Conservation (phyloP, 1,140 invertebrate genomes). For the Carposina sasakii region DNA sequence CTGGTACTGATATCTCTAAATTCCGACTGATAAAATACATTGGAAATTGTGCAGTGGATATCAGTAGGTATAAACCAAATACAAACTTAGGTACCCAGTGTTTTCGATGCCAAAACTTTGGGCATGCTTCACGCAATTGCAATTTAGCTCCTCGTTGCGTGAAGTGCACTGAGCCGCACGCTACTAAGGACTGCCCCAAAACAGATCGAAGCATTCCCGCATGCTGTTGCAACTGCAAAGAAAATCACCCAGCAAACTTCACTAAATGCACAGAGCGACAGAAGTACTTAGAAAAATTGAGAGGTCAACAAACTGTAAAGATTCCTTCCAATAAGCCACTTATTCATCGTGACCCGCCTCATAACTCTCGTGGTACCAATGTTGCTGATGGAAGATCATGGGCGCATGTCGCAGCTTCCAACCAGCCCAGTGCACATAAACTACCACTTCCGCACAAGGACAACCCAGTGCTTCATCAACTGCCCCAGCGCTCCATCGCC, state of each 20-base stretch:
- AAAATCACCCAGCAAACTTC: slow-evolving; percentile 18
- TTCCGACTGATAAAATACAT: slow-evolving; percentile 1
- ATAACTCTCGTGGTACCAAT: too few species aligned
- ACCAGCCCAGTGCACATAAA: too few species aligned
- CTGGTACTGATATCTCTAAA: not conserved
- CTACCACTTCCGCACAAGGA: too few species aligned
- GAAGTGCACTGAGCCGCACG: slow-evolving; percentile 20
- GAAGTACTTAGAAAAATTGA: not conserved
- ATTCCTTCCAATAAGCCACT: too few species aligned
- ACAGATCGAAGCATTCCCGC: not conserved
- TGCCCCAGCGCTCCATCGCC: too few species aligned
- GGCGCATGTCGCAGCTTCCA: too few species aligned
- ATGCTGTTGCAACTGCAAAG: slow-evolving; percentile 15
- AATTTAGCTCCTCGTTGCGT: slow-evolving; percentile 12
- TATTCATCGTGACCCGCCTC: too few species aligned
- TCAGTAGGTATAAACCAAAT: not conserved
- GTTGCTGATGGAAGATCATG: too few species aligned
- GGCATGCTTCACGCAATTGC: slow-evolving; percentile 5
- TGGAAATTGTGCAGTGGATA: not conserved
- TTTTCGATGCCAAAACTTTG: slow-evolving; percentile 2
- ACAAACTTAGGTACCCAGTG: not conserved
- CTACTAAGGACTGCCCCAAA: slow-evolving; percentile 7
- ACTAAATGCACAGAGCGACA: slow-evolving; percentile 2
- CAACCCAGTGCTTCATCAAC: too few species aligned
- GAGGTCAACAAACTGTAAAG: too few species aligned